Base-by-base conservation (phyloP, 2,113 vertebrate species). In the Oryzias woworae region DNA sequence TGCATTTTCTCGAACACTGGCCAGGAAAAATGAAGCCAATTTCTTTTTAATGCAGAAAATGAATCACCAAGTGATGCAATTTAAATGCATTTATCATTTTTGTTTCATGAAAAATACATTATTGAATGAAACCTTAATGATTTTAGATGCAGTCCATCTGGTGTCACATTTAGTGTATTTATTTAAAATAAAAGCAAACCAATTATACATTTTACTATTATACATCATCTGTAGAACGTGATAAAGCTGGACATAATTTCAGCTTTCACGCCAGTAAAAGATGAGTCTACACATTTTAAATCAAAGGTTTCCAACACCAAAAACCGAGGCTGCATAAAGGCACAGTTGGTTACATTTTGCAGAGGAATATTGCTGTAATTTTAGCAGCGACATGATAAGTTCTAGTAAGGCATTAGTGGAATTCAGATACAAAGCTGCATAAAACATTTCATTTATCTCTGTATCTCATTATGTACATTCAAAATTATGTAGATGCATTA, bases 131-230 rank as follows among this genome's bases (percentile, higher is more conserved):
- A 26, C 54, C 20, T 44, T 49, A 74, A 14, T 5, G 28, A 72
- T 13, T 7, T 44, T 14, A 62, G 20, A 51, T 10, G 43, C 22
- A 77, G 66, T 43, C 17, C 58, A 31, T 45, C 6, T 42, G 61
- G 22, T 66, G 49, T 50, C 69, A 76, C 62, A 59, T 20, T 63
- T 75, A 82, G 57, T 71, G 68, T 79, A 71, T 84, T 87, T 86
- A 88, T 87, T 90, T 75, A 15, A 68, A 73, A 75, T 75, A 67
- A 81, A 86, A 66, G 10, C 48, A 66, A 15, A 43, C 14, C 53
- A 26, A 52, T 54, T 47, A 44, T 46, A 36, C 47, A 45, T 54
- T 36, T 70, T 24, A 46, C 4, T 36, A 5, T 24, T 58, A 54
- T 59, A 70, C 64, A 66, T 44, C 1, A 22, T 26, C 28, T 48